A percentile compares a stretch with the other conserved stretches of the same genome.
Conservation (phyloP, 2,888 invertebrate genomes). For the Drosophila nigritarsus region DNA sequence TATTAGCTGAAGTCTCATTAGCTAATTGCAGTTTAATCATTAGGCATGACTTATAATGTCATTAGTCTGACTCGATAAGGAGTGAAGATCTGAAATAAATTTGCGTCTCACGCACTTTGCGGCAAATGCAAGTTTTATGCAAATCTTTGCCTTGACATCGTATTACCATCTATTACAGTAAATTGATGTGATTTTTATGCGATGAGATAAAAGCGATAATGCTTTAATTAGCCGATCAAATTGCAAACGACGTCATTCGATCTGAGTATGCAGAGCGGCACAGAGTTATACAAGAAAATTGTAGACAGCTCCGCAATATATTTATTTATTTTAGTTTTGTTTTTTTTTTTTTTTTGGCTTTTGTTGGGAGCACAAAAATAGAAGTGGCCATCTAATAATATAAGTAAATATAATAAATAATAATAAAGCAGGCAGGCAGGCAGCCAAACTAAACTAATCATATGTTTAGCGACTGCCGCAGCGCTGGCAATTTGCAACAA, state of each 20-base stretch:
- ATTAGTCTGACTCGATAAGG: conserved; percentile 17
- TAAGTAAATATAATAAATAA: conserved; percentile 78
- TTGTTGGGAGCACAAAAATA: conserved; percentile 57
- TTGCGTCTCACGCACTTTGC: conserved; percentile 49
- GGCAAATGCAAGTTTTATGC: conserved; percentile 69
- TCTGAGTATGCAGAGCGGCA: conserved; percentile 12
- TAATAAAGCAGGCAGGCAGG: conserved; percentile 62
- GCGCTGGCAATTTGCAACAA: conserved; percentile 75
- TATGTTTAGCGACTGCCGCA: conserved; percentile 58
- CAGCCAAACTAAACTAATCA: conserved; percentile 73
- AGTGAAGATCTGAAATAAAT: background rate
- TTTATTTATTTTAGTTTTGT: background rate
- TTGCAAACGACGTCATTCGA: conserved; percentile 25
- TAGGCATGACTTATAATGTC: conserved; percentile 8
- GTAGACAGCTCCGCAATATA: background rate
- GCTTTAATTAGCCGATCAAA: conserved; percentile 67
- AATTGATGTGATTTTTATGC: conserved; percentile 79
- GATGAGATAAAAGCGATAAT: conserved; percentile 59
- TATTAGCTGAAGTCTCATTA: conserved; percentile 5
- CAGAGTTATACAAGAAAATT: conserved; percentile 11
- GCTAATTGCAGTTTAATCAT: conserved; percentile 16
- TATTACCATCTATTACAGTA: conserved; percentile 62
- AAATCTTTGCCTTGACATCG: conserved; percentile 73
- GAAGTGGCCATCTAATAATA: conserved; percentile 73
- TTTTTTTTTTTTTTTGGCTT: background rate